Percentiles rank a stretch among this genome's conserved stretches.
These are phyloP conservation scores for Oreohelix idahoensis DNA, from an alignment of 1,140 invertebrate species.

Conservation along the genomic window DNA sequence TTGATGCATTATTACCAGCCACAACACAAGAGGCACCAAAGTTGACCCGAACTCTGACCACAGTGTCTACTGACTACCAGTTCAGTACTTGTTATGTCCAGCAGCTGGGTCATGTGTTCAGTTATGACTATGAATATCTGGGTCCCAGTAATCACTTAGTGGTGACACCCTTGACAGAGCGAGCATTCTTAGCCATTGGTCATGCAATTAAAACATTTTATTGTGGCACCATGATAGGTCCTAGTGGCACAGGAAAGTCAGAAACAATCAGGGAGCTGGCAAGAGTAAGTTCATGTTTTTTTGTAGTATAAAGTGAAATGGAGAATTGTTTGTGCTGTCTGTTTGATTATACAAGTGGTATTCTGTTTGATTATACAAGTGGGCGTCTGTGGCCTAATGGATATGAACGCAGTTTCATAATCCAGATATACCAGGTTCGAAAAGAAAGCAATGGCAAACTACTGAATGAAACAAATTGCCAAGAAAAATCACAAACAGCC, in stretches of 20 bases:
- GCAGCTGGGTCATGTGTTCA: constrained; percentile 62
- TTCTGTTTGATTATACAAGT: no score
- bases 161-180: constrained; percentile 67
- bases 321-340: background rate
- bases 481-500: no score
- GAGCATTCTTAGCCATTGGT: constrained; percentile 65
- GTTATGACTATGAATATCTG: constrained; percentile 71
- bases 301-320: background rate
- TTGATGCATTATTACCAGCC: constrained; percentile 11
- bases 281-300: constrained; percentile 53
- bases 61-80: constrained; percentile 64
- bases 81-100: constrained; percentile 66
- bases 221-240: constrained; percentile 67
- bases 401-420: no score
- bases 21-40: constrained; percentile 49
- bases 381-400: no score
- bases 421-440: no score
- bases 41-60: constrained; percentile 60
- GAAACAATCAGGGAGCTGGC: constrained; percentile 68
- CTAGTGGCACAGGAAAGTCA: constrained; percentile 67
- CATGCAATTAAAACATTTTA: constrained; percentile 67
- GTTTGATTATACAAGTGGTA: background rate
- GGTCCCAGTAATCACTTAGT: constrained; percentile 60
- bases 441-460: no score
- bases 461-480: no score